Evolutionary conservation across 30 jellyfish, hydroid and myxozoan species (phyloP), one percentile per base, ranked within the genome.

Genomic region (Pelagia noctiluca): DNA sequence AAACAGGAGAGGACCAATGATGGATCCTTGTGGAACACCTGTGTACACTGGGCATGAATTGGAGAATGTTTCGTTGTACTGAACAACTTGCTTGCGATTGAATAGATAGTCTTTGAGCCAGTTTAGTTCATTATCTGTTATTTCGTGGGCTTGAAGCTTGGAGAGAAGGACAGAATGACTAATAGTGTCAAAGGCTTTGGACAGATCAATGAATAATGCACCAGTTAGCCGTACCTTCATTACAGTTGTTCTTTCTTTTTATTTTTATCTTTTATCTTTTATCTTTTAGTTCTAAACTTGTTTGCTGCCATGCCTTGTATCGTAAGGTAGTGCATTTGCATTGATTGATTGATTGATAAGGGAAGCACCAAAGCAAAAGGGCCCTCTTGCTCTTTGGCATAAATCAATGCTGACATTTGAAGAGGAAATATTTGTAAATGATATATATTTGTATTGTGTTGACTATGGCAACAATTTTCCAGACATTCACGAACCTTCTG

Each of bases 171-270:
- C 81, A 76, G 61, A 49, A 52, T 57, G 77, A 49, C 86, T 37
- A 73, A 73, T 47, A 35, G 86, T 73, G 66, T 73, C 86, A 42
- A 73, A 73, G 66, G 75, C 86, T 35, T 73, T 73, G 10, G 76
- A 73, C 75, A 70, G 28, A 24, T 24, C 65, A 5, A 70, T 34
- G 65, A 28, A 81, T 65, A 81, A 28, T 64, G 85, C 91, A 64
- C 91, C 83, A 1, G 75, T 81, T 13, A 64, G 78, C n/a, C n/a
- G n/a, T n/a, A n/a, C n/a, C n/a, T n/a, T n/a, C n/a, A n/a, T n/a
- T n/a, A n/a, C n/a, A n/a, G n/a, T n/a, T n/a, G n/a, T n/a, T n/a
- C n/a, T n/a, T n/a, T n/a, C n/a, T n/a, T n/a, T n/a, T n/a, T n/a
- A n/a, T n/a, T n/a, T n/a, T n/a, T n/a, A n/a, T n/a, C n/a, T n/a